Conservation (phyloP, 1,140 invertebrate species). For the Campoletis sonorensis region DNA sequence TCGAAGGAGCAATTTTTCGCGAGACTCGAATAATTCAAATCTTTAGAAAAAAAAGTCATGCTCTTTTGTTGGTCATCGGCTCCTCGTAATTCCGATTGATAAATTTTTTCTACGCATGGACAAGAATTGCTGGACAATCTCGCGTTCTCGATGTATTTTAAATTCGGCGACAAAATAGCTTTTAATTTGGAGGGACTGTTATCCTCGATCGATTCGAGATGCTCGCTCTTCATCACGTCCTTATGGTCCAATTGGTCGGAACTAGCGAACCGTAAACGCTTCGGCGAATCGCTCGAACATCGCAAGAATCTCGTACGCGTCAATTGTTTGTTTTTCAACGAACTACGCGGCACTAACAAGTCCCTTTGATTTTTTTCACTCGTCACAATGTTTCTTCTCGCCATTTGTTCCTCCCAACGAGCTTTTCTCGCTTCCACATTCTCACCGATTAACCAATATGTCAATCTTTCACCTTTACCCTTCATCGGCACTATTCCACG, state of each 20-base stretch:
- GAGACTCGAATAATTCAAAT: conserved; percentile 13
- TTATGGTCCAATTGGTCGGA: conserved; percentile 79
- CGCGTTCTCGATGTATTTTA: conserved; percentile 71
- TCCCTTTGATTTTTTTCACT: conserved; percentile 58
- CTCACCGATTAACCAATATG: conserved; percentile 92
- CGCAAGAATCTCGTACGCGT: conserved; percentile 74
- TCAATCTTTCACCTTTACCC: conserved; percentile 89
- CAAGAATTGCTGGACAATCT: conserved; percentile 79
- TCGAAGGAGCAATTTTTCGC: conserved; percentile 35
- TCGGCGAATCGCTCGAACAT: conserved; percentile 88
- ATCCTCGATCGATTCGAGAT: conserved; percentile 75
- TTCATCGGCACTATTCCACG: conserved; percentile 90
- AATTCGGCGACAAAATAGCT: conserved; percentile 53
- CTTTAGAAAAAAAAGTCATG: background rate
- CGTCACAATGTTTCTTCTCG: conserved; percentile 66
- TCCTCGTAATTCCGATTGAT: conserved; percentile 63
- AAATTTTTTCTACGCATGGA: conserved; percentile 79
- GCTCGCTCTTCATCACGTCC: conserved; percentile 51
- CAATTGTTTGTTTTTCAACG: conserved; percentile 79
- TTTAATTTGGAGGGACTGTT: conserved; percentile 74
- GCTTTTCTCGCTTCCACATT: conserved; percentile 78
- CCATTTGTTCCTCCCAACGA: conserved; percentile 77
- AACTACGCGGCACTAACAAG: conserved; percentile 79
- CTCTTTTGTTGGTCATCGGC: background rate
- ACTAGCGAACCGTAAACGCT: conserved; percentile 86